phyloP scores from a whole-genome alignment of 2,797 vertebrate genomes.

The Notolabrus celidotus region DNA sequence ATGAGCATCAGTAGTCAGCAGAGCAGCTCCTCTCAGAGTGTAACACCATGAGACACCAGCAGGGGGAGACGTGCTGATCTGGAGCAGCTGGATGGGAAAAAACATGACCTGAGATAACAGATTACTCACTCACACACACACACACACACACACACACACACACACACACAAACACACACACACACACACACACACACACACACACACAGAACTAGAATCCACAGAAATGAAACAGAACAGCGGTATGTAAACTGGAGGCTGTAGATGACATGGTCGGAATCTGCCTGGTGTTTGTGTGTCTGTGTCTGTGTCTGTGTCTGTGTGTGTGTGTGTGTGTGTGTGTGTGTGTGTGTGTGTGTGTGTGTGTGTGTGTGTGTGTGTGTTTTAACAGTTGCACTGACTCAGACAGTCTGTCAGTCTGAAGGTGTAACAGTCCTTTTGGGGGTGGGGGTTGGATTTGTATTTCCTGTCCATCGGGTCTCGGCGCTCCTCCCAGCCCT shows the following conservation, averaged over 20 bases:
- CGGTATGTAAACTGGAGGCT: constrained; percentile 69
- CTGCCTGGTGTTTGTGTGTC: constrained; percentile 8
- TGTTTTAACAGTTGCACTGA: constrained; percentile 58
- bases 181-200: constrained; percentile 7
- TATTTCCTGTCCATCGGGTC: constrained; percentile 29
- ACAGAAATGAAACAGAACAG: constrained; percentile 59
- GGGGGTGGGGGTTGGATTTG: constrained; percentile 7
- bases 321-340: constrained; percentile 8
- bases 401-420: constrained; percentile 49
- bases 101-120: constrained; percentile 81
- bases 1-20: constrained; percentile 43
- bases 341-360: not conserved
- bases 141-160: constrained; percentile 1
- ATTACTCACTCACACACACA: constrained; percentile 50
- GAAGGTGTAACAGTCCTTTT: constrained; percentile 64
- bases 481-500: constrained; percentile 5
- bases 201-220: constrained; percentile 12
- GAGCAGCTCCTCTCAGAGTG: constrained; percentile 38
- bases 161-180: no score
- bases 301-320: constrained; percentile 8
- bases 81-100: constrained; percentile 67
- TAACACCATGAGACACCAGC: constrained; percentile 46
- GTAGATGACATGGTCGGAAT: constrained; percentile 57
- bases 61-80: constrained; percentile 46
- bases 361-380: constrained; percentile 16